Conservation (phyloP, 2,797 vertebrate genomes). For the Cheracebus regulus region DNA sequence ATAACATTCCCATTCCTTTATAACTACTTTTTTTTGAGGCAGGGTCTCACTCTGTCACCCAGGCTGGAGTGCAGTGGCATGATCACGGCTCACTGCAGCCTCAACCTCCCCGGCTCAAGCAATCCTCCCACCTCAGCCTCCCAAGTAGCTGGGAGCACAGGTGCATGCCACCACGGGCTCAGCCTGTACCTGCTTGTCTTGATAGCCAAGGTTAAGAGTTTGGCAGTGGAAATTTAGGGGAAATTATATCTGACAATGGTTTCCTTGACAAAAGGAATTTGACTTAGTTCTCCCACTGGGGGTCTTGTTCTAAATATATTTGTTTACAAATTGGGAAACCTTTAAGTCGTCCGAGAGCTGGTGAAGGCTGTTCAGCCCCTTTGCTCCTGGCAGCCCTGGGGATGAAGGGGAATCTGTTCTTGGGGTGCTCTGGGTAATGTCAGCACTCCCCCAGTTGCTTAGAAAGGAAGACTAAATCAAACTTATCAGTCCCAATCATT, state of each 20-base stretch:
- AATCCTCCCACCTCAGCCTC: neutral
- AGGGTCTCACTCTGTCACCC: neutral
- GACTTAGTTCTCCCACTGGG: neutral
- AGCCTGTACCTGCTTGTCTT: neutral
- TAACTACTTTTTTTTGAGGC: neutral
- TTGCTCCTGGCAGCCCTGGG: neutral
- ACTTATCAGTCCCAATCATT: neutral
- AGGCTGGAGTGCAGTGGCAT: neutral
- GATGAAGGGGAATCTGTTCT: neutral
- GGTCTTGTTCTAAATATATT: conserved; percentile 47
- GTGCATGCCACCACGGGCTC: neutral
- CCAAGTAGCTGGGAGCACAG: neutral
- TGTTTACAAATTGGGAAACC: conserved; percentile 38
- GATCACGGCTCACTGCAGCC: neutral
- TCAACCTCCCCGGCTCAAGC: neutral
- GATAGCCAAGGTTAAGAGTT: neutral
- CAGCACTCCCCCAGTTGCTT: neutral
- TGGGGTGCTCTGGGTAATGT: neutral
- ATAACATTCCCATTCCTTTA: neutral
- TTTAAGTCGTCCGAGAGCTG: neutral
- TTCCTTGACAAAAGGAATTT: conserved; percentile 50
- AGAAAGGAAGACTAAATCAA: conserved; percentile 29
- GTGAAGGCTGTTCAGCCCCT: neutral
- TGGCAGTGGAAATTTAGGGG: conserved; percentile 31
- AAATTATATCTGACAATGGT: conserved; percentile 43